A percentile compares a stretch with the other conserved stretches of the same genome.
These are phyloP conservation scores for Megalops cyprinoides DNA, from an alignment of 2,797 vertebrate species.

Conservation along the genomic window DNA sequence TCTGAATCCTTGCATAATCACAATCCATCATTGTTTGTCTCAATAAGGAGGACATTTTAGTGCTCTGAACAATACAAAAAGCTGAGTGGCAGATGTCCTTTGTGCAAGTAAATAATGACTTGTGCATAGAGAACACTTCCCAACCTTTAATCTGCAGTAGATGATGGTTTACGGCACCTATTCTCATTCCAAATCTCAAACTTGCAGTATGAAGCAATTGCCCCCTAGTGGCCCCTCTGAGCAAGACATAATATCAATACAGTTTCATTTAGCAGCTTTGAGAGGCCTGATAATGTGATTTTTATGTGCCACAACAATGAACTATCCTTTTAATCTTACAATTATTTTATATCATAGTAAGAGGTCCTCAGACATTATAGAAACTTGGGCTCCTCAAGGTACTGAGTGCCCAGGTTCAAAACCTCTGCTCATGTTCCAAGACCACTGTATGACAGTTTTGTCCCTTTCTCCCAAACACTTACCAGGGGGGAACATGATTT, in stretches of 20 bases:
- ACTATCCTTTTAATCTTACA: background rate
- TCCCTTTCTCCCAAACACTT: background rate
- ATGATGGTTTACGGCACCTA: too few relatives aligned
- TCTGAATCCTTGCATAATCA: background rate
- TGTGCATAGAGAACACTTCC: background rate
- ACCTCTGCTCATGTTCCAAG: background rate
- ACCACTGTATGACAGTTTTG: background rate
- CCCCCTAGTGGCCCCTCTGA: background rate
- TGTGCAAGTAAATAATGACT: slow-evolving; percentile 42
- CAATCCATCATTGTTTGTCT: too few relatives aligned
- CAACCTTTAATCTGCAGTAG: background rate
- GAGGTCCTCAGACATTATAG: background rate
- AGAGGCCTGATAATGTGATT: background rate
- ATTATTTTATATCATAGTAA: background rate
- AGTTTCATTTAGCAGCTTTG: background rate
- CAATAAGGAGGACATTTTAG: background rate
- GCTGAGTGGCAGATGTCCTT: slow-evolving; percentile 27
- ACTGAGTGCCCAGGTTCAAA: background rate
- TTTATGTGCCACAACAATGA: too few relatives aligned
- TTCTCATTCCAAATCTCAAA: background rate
- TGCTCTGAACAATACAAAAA: slow-evolving; percentile 42
- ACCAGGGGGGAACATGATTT: background rate
- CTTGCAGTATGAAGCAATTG: background rate
- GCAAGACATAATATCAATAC: background rate
- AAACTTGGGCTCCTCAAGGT: too few relatives aligned